These are phyloP conservation scores for Falco novaeseelandiae DNA, from an alignment of 2,797 vertebrate genomes.

Conservation along the genomic window DNA sequence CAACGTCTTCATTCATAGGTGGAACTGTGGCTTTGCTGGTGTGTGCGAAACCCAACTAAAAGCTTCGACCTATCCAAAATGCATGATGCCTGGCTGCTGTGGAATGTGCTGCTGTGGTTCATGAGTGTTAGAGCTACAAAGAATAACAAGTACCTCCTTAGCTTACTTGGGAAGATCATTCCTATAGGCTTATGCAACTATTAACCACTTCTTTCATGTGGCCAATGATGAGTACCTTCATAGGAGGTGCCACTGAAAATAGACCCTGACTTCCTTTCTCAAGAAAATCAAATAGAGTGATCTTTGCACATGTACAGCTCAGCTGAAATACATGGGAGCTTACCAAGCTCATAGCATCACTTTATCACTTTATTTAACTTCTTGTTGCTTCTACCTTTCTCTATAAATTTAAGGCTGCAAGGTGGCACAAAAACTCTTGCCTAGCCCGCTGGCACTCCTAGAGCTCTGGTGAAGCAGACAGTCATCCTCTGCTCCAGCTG, in stretches of 20 bases:
- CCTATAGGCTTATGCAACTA: not conserved
- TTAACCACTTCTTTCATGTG: not conserved
- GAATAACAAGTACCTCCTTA: slow-evolving; percentile 2
- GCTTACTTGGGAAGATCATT: not conserved
- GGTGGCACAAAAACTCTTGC: not conserved
- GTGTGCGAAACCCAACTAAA: not conserved
- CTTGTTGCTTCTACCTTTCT: not conserved
- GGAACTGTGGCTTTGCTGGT: not conserved
- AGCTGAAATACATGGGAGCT: not conserved
- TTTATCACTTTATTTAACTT: not conserved
- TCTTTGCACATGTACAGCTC: not conserved
- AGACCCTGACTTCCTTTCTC: not conserved
- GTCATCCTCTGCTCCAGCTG: not conserved
- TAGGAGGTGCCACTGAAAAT: not conserved
- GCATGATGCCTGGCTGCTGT: not conserved
- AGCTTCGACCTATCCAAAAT: not conserved
- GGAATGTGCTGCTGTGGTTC: not conserved
- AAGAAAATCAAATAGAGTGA: not conserved
- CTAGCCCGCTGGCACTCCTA: not conserved
- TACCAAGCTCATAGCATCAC: not conserved
- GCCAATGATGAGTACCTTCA: not conserved
- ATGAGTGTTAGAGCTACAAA: not conserved
- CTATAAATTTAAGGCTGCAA: not conserved
- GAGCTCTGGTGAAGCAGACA: not conserved
- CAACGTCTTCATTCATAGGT: not conserved